Base-by-base conservation (phyloP, 1,140 invertebrate genomes). In the Pseudomyrmex sp. region DNA sequence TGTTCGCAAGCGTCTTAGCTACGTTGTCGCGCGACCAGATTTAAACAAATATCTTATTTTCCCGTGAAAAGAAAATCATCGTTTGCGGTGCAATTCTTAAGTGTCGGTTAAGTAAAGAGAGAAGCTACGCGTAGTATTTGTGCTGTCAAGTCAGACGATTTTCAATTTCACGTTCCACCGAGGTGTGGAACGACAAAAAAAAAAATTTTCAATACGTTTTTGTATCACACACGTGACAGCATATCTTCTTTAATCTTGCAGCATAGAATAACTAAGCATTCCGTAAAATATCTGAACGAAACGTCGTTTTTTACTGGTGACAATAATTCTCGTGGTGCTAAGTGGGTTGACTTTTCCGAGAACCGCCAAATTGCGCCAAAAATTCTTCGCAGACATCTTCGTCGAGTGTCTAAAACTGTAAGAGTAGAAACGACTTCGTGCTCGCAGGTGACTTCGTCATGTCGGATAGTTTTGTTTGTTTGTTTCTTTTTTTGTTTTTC, bases 281-380 rank as follows among this genome's bases (percentile, higher is more conserved):
- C 66, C 12, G 44, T 70, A 80, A 80, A 80, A 59, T 80, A 80
- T 46, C 44, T 50, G 59, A 20, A 50, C 15, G 20, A 80, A 59
- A 56, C 44, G 46, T 70, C 63, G 48, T 3, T 48, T 80, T 3
- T 48, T 80, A 56, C 54, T 69, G 46, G 54, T 35, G 59, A 59
- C 20, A 26, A 20, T 59, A 15, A 69, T 69, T 48, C 20, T 35
- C 54, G 15, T 35, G 66, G 70, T 79, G 59, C 69, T 59, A 18
- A 70, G 72, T 26, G 9, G 44, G 44, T 50, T 72, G 23, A 48
- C 48, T 70, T 59, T 80, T 20, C 35, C 35, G 35, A 35, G 48
- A 69, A 80, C 58, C 66, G 59, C 76, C 76, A 80, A 80, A 80
- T 72, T 61, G 76, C 76, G 76, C 76, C 76, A 80, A 80, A 70